phyloP scores from a whole-genome alignment of 1,140 invertebrate genomes.

The Hypsibius dujardini region DNA sequence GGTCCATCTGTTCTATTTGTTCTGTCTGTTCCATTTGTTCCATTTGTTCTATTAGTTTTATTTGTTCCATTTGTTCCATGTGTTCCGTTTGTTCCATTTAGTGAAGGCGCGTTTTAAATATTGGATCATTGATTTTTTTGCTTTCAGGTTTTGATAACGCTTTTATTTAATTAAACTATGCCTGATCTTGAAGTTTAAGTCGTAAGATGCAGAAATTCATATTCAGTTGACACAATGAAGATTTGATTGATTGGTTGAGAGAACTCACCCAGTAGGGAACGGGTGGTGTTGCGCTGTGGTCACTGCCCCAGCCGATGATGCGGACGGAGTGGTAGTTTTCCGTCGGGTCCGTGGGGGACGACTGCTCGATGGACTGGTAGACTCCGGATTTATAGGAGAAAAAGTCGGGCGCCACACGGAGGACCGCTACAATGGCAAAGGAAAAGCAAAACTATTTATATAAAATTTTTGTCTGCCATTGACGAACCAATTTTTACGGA shows the following conservation, averaged over 20 bases:
- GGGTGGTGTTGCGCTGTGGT: not conserved
- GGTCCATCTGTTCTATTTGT: too few relatives aligned
- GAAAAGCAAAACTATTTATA: conserved; percentile 13
- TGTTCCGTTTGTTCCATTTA: too few relatives aligned
- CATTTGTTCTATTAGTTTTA: not conserved
- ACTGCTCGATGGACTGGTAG: conserved; percentile 41
- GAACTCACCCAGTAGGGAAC: conserved; percentile 2
- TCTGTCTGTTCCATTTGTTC: not conserved
- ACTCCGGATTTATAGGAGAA: conserved; percentile 67
- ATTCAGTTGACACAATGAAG: not conserved
- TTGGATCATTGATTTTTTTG: too few relatives aligned
- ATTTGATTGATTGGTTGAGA: not conserved
- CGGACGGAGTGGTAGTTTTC: conserved; percentile 60
- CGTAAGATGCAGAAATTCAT: conserved; percentile 21
- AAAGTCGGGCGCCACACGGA: conserved; percentile 71
- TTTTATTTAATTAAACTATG: too few relatives aligned
- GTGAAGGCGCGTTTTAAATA: too few relatives aligned
- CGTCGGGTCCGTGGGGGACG: conserved; percentile 36
- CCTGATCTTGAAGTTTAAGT: too few relatives aligned
- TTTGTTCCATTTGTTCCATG: not conserved
- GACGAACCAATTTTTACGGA: too few relatives aligned
- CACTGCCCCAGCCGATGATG: conserved; percentile 47
- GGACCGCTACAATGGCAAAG: conserved; percentile 48
- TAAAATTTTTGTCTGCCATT: not conserved
- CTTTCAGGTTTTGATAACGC: too few relatives aligned